A percentile compares a stretch with the other conserved stretches of the same genome.
Conservation (phyloP, 2,113 vertebrate genomes). For the Cebus imitator region DNA sequence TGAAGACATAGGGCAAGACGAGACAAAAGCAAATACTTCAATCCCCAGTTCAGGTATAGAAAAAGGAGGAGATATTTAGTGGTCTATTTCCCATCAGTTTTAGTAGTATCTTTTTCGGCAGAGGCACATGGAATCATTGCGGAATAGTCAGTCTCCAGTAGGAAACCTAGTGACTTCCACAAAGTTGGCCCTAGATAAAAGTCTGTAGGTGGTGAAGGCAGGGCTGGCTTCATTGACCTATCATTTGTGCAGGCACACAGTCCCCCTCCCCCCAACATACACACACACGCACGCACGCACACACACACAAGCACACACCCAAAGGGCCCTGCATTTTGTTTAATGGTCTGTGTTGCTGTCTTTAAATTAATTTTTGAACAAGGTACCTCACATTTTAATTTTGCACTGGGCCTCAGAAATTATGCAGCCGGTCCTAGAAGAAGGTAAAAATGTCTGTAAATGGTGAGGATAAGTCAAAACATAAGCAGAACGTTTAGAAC, state of each 20-base stretch:
- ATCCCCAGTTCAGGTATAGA: not conserved
- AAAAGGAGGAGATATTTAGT: constrained; percentile 26
- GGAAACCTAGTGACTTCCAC: not conserved
- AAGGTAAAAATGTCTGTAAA: not conserved
- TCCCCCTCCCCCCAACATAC: not conserved
- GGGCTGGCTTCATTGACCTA: not conserved
- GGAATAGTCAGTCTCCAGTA: not conserved
- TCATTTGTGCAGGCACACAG: not conserved
- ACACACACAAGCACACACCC: no score
- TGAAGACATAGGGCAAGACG: not conserved
- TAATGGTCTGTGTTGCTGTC: not conserved
- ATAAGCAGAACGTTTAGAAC: constrained; percentile 8
- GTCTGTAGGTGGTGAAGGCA: not conserved
- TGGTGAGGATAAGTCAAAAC: not conserved
- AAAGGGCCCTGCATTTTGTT: not conserved
- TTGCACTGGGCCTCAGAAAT: not conserved
- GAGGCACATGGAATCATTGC: not conserved
- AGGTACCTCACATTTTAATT: not conserved
- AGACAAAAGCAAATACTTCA: constrained; percentile 28
- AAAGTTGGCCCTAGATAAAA: not conserved
- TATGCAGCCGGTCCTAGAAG: not conserved
- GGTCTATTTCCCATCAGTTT: constrained; percentile 46
- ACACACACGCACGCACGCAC: no score
- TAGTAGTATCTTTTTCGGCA: not conserved
- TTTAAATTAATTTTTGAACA: not conserved